Conservation (phyloP, 2,113 vertebrate species). For the Uria lomvia region DNA sequence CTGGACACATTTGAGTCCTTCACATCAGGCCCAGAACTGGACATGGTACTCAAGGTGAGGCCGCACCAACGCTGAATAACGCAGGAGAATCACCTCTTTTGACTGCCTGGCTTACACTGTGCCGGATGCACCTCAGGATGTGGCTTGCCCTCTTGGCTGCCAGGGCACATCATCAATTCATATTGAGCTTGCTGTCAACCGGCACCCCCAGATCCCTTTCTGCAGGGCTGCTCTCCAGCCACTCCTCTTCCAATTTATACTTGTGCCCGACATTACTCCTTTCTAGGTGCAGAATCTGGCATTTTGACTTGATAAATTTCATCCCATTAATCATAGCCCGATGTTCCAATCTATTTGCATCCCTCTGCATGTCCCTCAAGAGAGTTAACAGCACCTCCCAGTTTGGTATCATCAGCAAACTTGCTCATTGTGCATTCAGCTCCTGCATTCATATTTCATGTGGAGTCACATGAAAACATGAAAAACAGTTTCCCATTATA, state of each 20-base stretch:
- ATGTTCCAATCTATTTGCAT: not conserved
- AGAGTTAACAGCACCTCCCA: not conserved
- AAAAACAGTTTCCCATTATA: not conserved
- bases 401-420: not conserved
- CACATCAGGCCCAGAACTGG: too few relatives aligned
- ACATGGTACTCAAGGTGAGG: not conserved
- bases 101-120: too few relatives aligned
- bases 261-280: fast-evolving
- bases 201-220: not conserved
- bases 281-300: not conserved
- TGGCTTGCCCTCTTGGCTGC: not conserved
- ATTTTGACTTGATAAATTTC: not conserved
- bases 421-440: not conserved
- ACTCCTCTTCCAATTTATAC: not conserved
- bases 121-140: not conserved
- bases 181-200: too few relatives aligned
- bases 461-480: not conserved
- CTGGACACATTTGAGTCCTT: not conserved
- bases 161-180: too few relatives aligned
- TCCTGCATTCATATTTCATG: not conserved
- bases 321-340: not conserved
- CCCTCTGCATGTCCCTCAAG: not conserved
- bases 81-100: not conserved
- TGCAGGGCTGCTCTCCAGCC: not conserved
- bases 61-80: not conserved